phyloP scores from a whole-genome alignment of 2,888 invertebrate species.

The Lycia hirtaria region DNA sequence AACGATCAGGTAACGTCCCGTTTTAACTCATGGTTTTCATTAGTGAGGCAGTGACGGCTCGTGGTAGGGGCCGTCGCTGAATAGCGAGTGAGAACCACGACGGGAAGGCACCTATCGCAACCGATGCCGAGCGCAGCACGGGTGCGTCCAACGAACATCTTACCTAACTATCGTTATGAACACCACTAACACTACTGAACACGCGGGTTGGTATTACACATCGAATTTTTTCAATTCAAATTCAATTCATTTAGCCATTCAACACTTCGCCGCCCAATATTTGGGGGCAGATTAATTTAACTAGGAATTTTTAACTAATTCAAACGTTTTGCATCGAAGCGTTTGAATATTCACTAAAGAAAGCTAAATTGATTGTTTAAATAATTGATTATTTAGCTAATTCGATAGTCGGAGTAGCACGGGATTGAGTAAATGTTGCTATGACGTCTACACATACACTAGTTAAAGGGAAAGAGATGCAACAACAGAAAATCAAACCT shows the following conservation, averaged over 20 bases:
- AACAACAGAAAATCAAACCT: slow-evolving; percentile 14
- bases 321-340: slow-evolving; percentile 24
- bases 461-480: slow-evolving; percentile 29
- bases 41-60: slow-evolving; percentile 9
- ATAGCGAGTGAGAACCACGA: slow-evolving; percentile 52
- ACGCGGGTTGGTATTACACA: slow-evolving; percentile 32
- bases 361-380: slow-evolving; percentile 23
- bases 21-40: slow-evolving; percentile 47
- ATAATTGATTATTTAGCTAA: slow-evolving; percentile 27
- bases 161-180: slow-evolving; percentile 23
- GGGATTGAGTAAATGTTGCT: slow-evolving; percentile 14
- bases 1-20: slow-evolving; percentile 38
- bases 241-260: slow-evolving; percentile 22
- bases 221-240: slow-evolving; percentile 27
- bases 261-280: slow-evolving; percentile 17
- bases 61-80: slow-evolving; percentile 15
- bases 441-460: slow-evolving; percentile 29
- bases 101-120: slow-evolving; percentile 41
- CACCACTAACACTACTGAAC: slow-evolving; percentile 32
- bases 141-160: slow-evolving; percentile 1
- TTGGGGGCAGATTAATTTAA: slow-evolving; percentile 28
- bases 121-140: background rate
- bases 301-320: slow-evolving; percentile 34
- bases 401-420: slow-evolving; percentile 21
- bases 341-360: slow-evolving; percentile 24